Evolutionary conservation across 2,888 invertebrate genomes (phyloP).

Genomic region (Augochlorella aurata): DNA sequence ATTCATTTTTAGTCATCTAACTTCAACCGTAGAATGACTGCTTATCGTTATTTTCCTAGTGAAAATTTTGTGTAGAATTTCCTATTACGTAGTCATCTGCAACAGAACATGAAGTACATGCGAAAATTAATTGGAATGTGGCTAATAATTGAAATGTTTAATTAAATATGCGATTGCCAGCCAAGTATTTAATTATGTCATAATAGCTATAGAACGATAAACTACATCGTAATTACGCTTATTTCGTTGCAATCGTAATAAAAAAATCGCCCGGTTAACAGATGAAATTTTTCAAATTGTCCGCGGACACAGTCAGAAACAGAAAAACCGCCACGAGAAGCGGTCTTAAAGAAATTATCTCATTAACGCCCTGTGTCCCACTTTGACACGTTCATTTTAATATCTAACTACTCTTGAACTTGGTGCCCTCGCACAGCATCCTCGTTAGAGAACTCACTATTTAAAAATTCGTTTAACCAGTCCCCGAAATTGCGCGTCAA

Average conservation of each 20-base stretch:
- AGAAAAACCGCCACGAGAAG: not conserved
- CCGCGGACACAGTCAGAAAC: not conserved
- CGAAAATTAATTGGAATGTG: not conserved
- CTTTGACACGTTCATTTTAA: not conserved
- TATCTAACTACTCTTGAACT: slow-evolving; percentile 8
- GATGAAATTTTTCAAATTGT: not conserved
- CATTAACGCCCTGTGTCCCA: not conserved
- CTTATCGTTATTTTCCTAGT: slow-evolving; percentile 33
- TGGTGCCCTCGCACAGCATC: not conserved
- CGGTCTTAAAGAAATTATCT: not conserved
- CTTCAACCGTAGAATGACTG: slow-evolving; percentile 17
- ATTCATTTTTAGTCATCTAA: slow-evolving; percentile 73
- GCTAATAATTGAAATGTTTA: not conserved
- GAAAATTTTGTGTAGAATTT: slow-evolving; percentile 39
- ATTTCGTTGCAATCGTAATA: not conserved
- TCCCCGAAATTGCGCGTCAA: not conserved
- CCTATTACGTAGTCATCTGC: slow-evolving; percentile 73
- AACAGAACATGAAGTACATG: slow-evolving; percentile 49
- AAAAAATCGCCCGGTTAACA: not conserved
- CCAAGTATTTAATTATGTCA: not conserved
- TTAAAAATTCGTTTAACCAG: not conserved
- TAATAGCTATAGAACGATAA: not conserved
- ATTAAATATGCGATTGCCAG: not conserved
- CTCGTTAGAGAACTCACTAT: not conserved
- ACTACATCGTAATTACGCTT: not conserved